Evolutionary conservation across 2,797 vertebrate genomes (phyloP).

Genomic region (Fratercula arctica): DNA sequence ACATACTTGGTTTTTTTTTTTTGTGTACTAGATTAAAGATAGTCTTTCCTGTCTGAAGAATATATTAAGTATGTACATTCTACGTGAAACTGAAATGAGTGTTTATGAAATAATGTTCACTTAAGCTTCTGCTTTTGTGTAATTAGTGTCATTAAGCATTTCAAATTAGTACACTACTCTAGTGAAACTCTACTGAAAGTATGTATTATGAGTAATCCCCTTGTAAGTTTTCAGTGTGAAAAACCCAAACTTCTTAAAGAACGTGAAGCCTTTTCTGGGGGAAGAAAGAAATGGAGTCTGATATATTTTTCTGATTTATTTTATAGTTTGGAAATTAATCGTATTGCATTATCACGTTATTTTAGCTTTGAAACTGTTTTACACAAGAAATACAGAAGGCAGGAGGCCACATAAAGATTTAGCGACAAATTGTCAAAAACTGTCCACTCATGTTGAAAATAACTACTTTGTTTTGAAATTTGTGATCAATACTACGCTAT

Average conservation of each 20-base stretch:
- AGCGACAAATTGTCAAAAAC: background rate
- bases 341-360: background rate
- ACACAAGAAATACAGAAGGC: background rate
- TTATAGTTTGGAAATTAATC: background rate
- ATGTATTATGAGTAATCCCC: background rate
- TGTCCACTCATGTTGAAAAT: conserved; percentile 22
- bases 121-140: conserved; percentile 26
- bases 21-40: background rate
- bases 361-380: background rate
- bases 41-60: background rate
- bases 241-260: background rate
- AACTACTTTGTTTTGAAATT: conserved; percentile 28
- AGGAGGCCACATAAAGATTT: background rate
- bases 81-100: background rate
- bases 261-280: background rate
- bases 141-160: background rate
- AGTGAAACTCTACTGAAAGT: background rate
- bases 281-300: background rate
- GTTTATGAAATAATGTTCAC: conserved; percentile 12
- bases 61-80: background rate
- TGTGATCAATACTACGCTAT: background rate
- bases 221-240: background rate
- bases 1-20: background rate
- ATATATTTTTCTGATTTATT: conserved; percentile 7
- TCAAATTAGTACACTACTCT: background rate